Evolutionary conservation across 1,140 invertebrate species (phyloP), one percentile per base, ranked within the genome.

Genomic region (Harlomillsia oculata): DNA sequence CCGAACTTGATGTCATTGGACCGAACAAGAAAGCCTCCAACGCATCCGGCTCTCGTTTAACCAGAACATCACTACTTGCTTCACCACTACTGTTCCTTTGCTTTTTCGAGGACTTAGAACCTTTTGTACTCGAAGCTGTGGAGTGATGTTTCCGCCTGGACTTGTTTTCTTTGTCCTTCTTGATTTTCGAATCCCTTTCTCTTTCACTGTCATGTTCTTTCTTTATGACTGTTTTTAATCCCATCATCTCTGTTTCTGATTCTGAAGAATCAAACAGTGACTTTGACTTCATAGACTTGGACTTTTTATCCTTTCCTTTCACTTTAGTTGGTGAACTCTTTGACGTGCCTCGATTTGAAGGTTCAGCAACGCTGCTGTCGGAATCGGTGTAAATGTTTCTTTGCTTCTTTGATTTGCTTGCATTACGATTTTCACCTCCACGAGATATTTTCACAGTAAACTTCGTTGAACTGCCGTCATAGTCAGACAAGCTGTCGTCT

Each of bases 151-250:
- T 56, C 32, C 53, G n/a, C 18, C 37, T 43, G n/a, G 20, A 20
- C 46, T 70, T 26, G 70, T 68, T 67, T 37, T 49, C 66, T 29
- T 75, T 72, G 5, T 67, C 65, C 40, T 43, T 30, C 59, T 63
- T 67, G 60, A 60, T 39, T 67, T 77, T 57, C 40, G 30, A 64
- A 56, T 66, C 5, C 74, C 74, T 9, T 73, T 69, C 51, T 77
- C 75, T 28, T 75, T 73, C 0, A 25, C 13, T 41, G 16, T 16
- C 39, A 23, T 40, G 18, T 55, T 61, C 56, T n/a, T 60, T 48
- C 43, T 48, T 48, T 23, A 58, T 61, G 11, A 39, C 28, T n/a
- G 20, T 36, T 43, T 59, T 40, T 45, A 48, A 13, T 54, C 41
- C 28, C 62, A 21, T 67, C 50, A 44, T 62, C 46, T 32, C 52